Evolutionary conservation across 2,888 invertebrate species (phyloP).

Genomic region (Pogonocherus hispidulus): DNA sequence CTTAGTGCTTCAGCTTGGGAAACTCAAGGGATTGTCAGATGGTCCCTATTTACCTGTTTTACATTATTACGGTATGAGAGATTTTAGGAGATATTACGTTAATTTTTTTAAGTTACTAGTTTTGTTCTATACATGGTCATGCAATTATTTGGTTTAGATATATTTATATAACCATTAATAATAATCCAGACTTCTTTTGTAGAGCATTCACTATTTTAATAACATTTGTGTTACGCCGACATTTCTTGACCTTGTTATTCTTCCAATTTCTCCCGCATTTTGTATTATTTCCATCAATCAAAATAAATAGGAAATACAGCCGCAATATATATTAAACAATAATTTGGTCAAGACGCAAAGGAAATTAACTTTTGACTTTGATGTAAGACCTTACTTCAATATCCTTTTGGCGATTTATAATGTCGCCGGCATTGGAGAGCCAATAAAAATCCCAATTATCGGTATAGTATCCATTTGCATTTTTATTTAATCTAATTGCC

Average conservation of each 20-base stretch:
- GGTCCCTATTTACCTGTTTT: no score
- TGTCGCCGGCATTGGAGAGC: conserved; percentile 33
- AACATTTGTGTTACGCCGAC: not conserved
- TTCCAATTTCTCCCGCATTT: conserved; percentile 1
- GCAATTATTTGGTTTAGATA: no score
- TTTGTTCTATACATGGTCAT: no score
- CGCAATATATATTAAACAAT: conserved; percentile 63
- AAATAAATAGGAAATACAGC: conserved; percentile 58
- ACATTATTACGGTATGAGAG: no score
- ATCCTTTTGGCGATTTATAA: conserved; percentile 50
- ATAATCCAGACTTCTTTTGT: not conserved
- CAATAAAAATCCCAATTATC: conserved; percentile 21
- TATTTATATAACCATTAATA: no score
- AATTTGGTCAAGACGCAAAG: conserved; percentile 64
- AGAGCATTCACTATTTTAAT: not conserved
- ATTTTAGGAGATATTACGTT: no score
- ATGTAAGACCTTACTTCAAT: conserved; percentile 60
- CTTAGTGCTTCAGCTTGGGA: no score
- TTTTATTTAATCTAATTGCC: not conserved
- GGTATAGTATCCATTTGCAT: not conserved
- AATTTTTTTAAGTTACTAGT: no score
- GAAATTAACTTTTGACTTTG: conserved; percentile 67
- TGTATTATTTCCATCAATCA: conserved; percentile 59
- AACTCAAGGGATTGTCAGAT: no score
- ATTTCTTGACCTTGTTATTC: not conserved